Base-by-base conservation (phyloP, 2,797 vertebrate genomes). In the Phalanger gymnotis region DNA sequence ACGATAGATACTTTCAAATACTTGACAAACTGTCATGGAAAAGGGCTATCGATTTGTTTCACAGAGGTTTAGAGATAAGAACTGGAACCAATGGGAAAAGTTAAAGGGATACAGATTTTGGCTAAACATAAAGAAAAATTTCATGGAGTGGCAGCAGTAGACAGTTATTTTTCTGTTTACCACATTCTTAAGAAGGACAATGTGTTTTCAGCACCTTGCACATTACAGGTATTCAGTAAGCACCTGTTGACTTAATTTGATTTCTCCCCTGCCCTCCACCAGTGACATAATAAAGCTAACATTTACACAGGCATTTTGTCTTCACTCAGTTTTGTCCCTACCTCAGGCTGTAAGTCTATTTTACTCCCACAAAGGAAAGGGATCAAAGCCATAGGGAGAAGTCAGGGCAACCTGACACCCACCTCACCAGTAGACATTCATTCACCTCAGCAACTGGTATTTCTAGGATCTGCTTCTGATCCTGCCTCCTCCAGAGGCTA, bases 301-400 rank as follows among this genome's bases (percentile, higher is more conserved):
- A 54, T 94, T 89, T 92, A 34, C 61, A 90, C 51, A 53, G 58
- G 95, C 27, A 52, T 93, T 47, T 16, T 47, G 73, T 90, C 27
- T 94, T 93, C 66, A 57, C 66, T 10, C 61, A 53, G 7, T 61
- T 96, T 95, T 95, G n/a, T 96, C 54, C 66, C 2, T 27, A 9
- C 40, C 40, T 47, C 53, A 94, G 58, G 27, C 40, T 95, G 10
- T 93, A 56, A 91, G 92, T 93, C 95, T 94, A 53, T 56, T 92
- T 96, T 96, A 93, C 91, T 90, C 81, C 55, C 89, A 95, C 55
- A 93, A 73, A 31, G 90, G 93, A 66, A 94, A 73, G 92, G 92
- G 91, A 95, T 57, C 81, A 40, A 34, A 14, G 53, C 40, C 52
- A 47, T 51, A 92, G 90, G 53, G 91, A 94, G 95, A 96, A 94